Percentiles rank a stretch among this genome's conserved stretches.
Conservation (phyloP, 2,113 vertebrate species). For the Equus przewalskii region DNA sequence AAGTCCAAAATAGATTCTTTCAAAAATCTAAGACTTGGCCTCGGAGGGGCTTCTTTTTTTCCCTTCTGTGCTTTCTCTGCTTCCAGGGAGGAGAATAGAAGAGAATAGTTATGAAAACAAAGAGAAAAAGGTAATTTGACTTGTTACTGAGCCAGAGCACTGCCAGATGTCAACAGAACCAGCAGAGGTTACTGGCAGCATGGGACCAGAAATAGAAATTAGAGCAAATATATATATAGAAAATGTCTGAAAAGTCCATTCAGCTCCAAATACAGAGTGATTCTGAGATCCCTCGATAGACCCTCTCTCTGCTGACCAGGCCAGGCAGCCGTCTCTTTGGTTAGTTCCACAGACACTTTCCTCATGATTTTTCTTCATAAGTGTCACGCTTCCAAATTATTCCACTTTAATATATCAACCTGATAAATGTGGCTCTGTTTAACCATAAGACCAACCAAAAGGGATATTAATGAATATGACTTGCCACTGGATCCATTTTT, state of each 20-base stretch:
- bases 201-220: slow-evolving; percentile 76
- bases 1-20: slow-evolving; percentile 69
- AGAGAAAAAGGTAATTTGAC: slow-evolving; percentile 59
- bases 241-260: slow-evolving; percentile 61
- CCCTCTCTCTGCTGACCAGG: neutral
- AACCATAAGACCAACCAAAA: neutral
- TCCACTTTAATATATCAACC: slow-evolving; percentile 1
- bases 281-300: accelerated
- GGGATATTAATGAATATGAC: neutral
- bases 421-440: neutral
- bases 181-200: slow-evolving; percentile 59
- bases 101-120: slow-evolving; percentile 66
- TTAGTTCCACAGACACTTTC: neutral
- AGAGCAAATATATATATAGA: slow-evolving; percentile 52
- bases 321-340: neutral
- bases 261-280: neutral
- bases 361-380: neutral
- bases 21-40: slow-evolving; percentile 62
- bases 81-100: neutral
- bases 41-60: slow-evolving; percentile 60
- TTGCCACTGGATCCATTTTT: neutral
- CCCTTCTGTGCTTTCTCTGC: neutral
- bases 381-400: slow-evolving; percentile 24
- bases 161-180: neutral
- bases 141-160: slow-evolving; percentile 66